Evolutionary conservation across 2,888 invertebrate species (phyloP), one percentile per base, ranked within the genome.

Genomic region (Oxyscelio sp.): DNA sequence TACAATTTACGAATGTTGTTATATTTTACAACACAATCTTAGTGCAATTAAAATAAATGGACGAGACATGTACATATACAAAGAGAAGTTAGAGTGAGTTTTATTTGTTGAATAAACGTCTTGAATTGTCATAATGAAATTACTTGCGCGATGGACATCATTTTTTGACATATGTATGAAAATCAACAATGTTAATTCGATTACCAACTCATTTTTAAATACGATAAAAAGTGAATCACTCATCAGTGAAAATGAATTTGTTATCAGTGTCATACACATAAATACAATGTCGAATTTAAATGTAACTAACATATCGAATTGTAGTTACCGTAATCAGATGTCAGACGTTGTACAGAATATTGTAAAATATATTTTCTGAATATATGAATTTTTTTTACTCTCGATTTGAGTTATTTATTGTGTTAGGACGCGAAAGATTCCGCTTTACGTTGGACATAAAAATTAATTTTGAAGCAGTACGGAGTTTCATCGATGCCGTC

Each of bases 321-420:
- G 65, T 40, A 45, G 45, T 59, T 63, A 34, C 45, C 50, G 45
- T 70, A 81, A 71, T 45, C 56, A 43, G 45, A 27, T 54, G 65
- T 70, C 77, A 75, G 70, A 82, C 65, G 70, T 78, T 93, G 92
- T 93, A 93, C 92, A 93, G 91, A 91, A 87, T 91, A 92, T 91
- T 92, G 91, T 93, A 93, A 92, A 92, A 91, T 92, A 91, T 90
- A 92, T 92, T 92, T 90, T 27, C 4, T 89, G 71, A 65, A 73
- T 90, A 90, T 89, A 90, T 86, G 59, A 78, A 87, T 86, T 87
- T 50, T 45, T 5, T 40, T 48, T 43, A 61, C 21, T 87, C 87
- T 89, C 85, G 87, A 87, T 89, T 63, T 87, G 91, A 89, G 90
- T 91, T 91, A 92, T 92, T 92, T 92, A 87, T 87, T 88, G 78